phyloP scores from a whole-genome alignment of 2,888 invertebrate species.

The Cetonia aurata region DNA sequence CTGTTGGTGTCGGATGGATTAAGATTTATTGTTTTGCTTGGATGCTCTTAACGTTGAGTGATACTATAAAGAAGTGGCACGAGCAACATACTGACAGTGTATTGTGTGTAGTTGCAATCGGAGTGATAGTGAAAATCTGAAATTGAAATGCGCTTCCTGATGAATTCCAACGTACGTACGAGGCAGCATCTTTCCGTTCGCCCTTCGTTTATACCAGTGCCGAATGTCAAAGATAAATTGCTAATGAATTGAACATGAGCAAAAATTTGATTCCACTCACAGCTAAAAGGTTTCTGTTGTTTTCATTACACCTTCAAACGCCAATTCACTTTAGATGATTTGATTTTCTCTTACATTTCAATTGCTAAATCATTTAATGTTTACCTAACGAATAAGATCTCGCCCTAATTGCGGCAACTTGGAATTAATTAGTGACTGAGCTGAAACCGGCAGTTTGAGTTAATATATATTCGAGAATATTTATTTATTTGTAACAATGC shows the following conservation, averaged over 20 bases:
- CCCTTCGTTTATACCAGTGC: conserved; percentile 23
- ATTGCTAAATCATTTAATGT: conserved; percentile 44
- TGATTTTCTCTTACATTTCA: conserved; percentile 37
- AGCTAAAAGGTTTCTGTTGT: conserved; percentile 67
- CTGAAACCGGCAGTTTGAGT: background rate
- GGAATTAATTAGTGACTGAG: conserved; percentile 9
- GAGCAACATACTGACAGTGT: background rate
- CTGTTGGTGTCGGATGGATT: conserved; percentile 3
- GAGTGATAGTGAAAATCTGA: conserved; percentile 33
- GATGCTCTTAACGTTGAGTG: conserved; percentile 11
- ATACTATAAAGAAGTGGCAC: conserved; percentile 16
- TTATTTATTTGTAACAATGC: too few relatives aligned
- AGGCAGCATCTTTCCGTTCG: conserved; percentile 23
- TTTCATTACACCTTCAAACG: conserved; percentile 49
- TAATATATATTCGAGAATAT: background rate
- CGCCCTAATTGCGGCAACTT: conserved; percentile 17
- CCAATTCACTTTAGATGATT: conserved; percentile 41
- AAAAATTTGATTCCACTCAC: conserved; percentile 63
- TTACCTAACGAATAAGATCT: conserved; percentile 37
- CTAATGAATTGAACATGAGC: conserved; percentile 68
- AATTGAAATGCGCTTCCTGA: conserved; percentile 34
- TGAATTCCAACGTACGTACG: conserved; percentile 17
- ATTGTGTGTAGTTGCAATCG: conserved; percentile 29
- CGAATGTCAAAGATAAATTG: conserved; percentile 60
- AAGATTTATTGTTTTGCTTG: conserved; percentile 30